Conservation (phyloP, 2,797 vertebrate genomes). For the Distichodus sexfasciatus region DNA sequence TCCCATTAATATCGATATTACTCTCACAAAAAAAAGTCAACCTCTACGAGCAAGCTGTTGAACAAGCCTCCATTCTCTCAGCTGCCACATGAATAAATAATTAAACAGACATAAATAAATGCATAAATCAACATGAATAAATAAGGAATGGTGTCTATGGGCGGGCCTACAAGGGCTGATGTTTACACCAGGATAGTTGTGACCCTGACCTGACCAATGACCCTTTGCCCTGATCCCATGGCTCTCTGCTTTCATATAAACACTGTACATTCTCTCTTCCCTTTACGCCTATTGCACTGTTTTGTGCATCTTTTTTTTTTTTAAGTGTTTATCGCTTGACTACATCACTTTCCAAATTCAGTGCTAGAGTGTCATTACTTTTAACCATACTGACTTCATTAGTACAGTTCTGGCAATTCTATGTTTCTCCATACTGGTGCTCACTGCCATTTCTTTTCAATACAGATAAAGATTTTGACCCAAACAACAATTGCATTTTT, state of each 20-base stretch:
- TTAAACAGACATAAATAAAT: conserved; percentile 74
- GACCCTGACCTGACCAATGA: not conserved
- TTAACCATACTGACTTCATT: not conserved
- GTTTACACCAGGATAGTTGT: conserved; percentile 18
- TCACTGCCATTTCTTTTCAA: not conserved
- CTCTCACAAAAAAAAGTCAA: conserved; percentile 41
- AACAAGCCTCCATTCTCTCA: conserved; percentile 59
- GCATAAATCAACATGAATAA: conserved; percentile 71
- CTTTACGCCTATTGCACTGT: not conserved
- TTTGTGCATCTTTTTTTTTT: not conserved
- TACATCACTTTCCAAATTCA: not conserved
- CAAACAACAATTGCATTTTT: too few relatives aligned
- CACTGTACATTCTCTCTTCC: not conserved
- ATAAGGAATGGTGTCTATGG: conserved; percentile 62
- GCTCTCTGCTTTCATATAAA: conserved; percentile 2
- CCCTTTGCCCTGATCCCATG: not conserved
- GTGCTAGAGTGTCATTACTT: not conserved
- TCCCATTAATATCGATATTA: conserved; percentile 1
- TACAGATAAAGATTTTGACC: too few relatives aligned
- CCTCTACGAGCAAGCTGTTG: conserved; percentile 35
- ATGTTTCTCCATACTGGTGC: not conserved
- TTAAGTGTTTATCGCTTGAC: not conserved
- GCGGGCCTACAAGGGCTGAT: conserved; percentile 53
- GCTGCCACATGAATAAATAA: conserved; percentile 76
- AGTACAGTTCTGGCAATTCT: not conserved